These are phyloP conservation scores for Hippoglossus hippoglossus DNA, from an alignment of 2,797 vertebrate genomes.

Conservation along the genomic window DNA sequence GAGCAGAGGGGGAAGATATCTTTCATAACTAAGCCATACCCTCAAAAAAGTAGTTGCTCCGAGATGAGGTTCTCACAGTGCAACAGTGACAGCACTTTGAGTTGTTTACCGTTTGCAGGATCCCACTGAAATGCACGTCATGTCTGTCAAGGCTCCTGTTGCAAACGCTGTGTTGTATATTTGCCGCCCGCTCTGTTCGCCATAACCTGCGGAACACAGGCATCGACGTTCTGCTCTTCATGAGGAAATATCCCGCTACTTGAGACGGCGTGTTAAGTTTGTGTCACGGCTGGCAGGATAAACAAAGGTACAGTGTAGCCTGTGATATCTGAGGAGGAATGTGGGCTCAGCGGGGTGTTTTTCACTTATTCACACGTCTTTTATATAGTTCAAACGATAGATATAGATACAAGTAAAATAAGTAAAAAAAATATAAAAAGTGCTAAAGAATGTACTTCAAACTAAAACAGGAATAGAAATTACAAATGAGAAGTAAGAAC, in stretches of 20 bases:
- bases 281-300: conserved; percentile 9
- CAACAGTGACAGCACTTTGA: conserved; percentile 27
- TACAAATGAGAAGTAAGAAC: too few relatives aligned
- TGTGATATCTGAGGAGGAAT: conserved; percentile 7
- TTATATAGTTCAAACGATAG: too few relatives aligned
- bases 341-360: not conserved
- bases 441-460: too few relatives aligned
- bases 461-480: too few relatives aligned
- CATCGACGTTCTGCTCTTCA: conserved; percentile 22
- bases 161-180: conserved; percentile 24
- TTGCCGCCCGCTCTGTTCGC: conserved; percentile 24
- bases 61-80: conserved; percentile 18
- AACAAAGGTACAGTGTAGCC: conserved; percentile 2
- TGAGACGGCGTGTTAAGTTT: conserved; percentile 27
- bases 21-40: conserved; percentile 12
- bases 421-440: too few relatives aligned
- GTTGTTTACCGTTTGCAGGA: conserved; percentile 41
- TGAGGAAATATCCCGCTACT: conserved; percentile 20
- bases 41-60: conserved; percentile 17
- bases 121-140: conserved; percentile 18
- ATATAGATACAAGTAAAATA: too few relatives aligned
- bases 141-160: conserved; percentile 41
- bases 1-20: not conserved
- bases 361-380: not conserved
- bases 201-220: conserved; percentile 21